phyloP scores from a whole-genome alignment of 2,113 vertebrate species.

The Galemys pyrenaicus region DNA sequence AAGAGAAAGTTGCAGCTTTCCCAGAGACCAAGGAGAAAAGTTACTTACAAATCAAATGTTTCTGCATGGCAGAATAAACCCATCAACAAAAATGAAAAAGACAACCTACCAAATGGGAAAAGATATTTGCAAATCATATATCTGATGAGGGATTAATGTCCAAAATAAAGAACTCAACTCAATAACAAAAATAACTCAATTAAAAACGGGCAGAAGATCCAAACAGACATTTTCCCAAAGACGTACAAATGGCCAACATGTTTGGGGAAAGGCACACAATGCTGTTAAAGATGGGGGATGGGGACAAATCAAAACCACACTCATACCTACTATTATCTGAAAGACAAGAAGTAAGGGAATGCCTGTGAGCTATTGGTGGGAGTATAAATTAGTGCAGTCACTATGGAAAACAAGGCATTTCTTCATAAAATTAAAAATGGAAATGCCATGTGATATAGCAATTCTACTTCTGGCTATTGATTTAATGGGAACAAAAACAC shows the following conservation, averaged over 20 bases:
- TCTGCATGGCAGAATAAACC: not conserved
- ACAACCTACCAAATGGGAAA: not conserved
- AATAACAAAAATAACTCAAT: not conserved
- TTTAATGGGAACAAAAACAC: not conserved
- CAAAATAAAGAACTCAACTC: not conserved
- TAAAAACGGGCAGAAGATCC: not conserved
- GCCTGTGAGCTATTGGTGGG: not conserved
- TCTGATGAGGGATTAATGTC: not conserved
- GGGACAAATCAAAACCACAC: not conserved
- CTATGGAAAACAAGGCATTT: not conserved
- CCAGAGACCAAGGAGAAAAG: not conserved
- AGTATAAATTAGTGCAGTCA: not conserved
- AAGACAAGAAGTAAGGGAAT: not conserved
- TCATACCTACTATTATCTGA: not conserved
- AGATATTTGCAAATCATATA: not conserved
- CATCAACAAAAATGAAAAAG: not conserved
- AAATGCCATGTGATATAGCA: not conserved
- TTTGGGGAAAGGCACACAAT: not conserved
- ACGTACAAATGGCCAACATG: not conserved
- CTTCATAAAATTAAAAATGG: not conserved
- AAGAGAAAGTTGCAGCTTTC: conserved; percentile 1
- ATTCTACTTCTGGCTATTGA: not conserved
- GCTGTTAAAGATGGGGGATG: not conserved
- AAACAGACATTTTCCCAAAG: not conserved
- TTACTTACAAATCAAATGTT: not conserved